These are phyloP conservation scores for Cetonia aurata DNA, from an alignment of 2,888 invertebrate genomes.

Conservation along the genomic window DNA sequence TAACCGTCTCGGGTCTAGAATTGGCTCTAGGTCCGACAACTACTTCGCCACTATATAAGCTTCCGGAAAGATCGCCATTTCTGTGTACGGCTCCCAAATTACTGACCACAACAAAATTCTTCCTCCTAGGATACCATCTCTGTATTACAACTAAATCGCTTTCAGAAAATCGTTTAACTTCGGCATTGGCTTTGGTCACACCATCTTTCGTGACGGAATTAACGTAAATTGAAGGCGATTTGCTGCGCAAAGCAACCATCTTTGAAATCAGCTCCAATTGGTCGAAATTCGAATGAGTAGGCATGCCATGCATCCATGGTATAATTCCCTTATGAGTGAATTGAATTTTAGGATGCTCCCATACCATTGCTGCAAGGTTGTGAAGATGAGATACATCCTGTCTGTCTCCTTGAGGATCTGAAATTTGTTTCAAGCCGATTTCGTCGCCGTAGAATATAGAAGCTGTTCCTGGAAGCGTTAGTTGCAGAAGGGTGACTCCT, in stretches of 20 bases:
- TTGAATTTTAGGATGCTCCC: conserved; percentile 66
- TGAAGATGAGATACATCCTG: conserved; percentile 74
- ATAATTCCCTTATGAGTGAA: conserved; percentile 69
- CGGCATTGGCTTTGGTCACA: conserved; percentile 74
- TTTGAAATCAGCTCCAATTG: conserved; percentile 71
- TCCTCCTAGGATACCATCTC: conserved; percentile 83
- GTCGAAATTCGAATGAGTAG: conserved; percentile 68
- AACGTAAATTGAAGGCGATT: conserved; percentile 80
- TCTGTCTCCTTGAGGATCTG: conserved; percentile 71
- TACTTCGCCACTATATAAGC: conserved; percentile 80
- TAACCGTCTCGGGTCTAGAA: conserved; percentile 65
- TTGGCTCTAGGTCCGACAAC: conserved; percentile 69
- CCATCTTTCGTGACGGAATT: conserved; percentile 78
- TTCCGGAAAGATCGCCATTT: conserved; percentile 78
- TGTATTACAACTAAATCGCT: conserved; percentile 79
- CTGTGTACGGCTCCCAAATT: conserved; percentile 76
- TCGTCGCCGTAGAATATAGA: conserved; percentile 94
- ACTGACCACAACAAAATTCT: conserved; percentile 81
- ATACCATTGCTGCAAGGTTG: conserved; percentile 80
- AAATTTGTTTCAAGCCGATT: conserved; percentile 76
- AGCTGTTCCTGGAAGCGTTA: conserved; percentile 88
- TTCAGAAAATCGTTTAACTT: conserved; percentile 72
- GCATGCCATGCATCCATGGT: conserved; percentile 75
- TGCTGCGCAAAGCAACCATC: conserved; percentile 72
- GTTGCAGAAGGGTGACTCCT: conserved; percentile 78